These are phyloP conservation scores for Erynnis tages DNA, from an alignment of 2,888 invertebrate genomes.

Conservation along the genomic window DNA sequence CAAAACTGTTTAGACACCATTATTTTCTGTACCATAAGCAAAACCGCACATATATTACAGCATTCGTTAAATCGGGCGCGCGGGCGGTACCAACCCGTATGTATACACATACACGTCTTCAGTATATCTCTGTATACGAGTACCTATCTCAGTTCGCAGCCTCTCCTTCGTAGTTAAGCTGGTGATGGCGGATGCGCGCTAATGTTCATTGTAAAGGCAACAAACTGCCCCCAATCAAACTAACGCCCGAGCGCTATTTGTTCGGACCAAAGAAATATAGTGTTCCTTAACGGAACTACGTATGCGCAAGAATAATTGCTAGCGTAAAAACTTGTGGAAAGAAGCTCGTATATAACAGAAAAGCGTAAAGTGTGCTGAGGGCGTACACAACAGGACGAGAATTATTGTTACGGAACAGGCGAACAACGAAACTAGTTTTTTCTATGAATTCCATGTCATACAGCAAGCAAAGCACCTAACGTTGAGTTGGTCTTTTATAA, in stretches of 20 bases:
- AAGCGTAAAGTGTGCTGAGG: slow-evolving; percentile 12
- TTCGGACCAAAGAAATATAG: slow-evolving; percentile 71
- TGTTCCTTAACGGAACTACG: slow-evolving; percentile 56
- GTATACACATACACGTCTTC: no score
- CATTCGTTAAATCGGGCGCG: slow-evolving; percentile 11
- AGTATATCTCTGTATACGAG: slow-evolving; percentile 8
- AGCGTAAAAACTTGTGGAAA: slow-evolving; percentile 22
- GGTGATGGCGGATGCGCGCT: slow-evolving; percentile 42
- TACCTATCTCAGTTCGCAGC: slow-evolving; percentile 26
- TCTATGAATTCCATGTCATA: no score
- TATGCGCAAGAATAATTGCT: slow-evolving; percentile 33
- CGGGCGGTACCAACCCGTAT: no score
- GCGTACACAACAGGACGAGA: no score
- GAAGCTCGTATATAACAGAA: slow-evolving; percentile 2
- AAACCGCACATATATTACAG: slow-evolving; percentile 25
- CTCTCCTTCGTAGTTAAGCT: slow-evolving; percentile 33
- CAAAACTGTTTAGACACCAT: no score
- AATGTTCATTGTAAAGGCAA: slow-evolving; percentile 78
- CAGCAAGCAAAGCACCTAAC: no score
- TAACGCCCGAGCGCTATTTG: slow-evolving; percentile 76
- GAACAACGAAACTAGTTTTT: no score
- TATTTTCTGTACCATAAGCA: slow-evolving; percentile 31
- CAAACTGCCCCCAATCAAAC: slow-evolving; percentile 78
- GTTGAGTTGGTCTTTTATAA: no score
- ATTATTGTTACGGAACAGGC: no score